These are phyloP conservation scores for Psophia crepitans DNA, from an alignment of 2,113 vertebrate species.

Conservation along the genomic window DNA sequence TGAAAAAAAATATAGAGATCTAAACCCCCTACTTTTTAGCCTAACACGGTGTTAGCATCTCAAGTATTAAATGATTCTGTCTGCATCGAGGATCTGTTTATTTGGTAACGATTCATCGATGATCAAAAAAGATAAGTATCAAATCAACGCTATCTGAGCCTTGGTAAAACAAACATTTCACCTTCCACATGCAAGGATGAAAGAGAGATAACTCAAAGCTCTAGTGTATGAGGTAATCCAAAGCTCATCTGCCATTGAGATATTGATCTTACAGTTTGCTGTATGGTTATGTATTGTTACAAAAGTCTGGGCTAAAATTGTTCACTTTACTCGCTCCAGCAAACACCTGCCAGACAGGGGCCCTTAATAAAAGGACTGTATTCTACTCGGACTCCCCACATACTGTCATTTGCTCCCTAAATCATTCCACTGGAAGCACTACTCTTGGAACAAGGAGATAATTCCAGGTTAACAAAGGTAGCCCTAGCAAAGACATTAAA, in stretches of 20 bases:
- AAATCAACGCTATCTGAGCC: not conserved
- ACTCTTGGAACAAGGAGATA: not conserved
- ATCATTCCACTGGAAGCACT: not conserved
- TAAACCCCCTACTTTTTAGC: accelerated
- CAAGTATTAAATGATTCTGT: not conserved
- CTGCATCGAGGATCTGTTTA: not conserved
- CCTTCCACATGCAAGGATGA: not conserved
- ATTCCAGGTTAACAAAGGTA: not conserved
- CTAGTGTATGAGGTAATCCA: not conserved
- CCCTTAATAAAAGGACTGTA: not conserved
- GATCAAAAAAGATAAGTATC: not conserved
- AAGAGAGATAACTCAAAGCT: not conserved
- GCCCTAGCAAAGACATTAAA: not conserved
- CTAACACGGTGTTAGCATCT: not conserved
- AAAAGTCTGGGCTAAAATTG: not conserved
- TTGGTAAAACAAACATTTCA: not conserved
- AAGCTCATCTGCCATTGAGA: not conserved
- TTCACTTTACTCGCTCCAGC: not conserved
- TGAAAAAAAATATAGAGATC: not conserved
- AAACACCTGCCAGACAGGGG: not conserved
- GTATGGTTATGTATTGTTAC: not conserved
- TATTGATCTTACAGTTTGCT: not conserved
- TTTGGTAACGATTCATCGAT: not conserved
- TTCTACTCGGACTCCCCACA: not conserved
- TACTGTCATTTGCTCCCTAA: not conserved